Base-by-base conservation (phyloP, 2,888 invertebrate species). In the Agrochola lota region DNA sequence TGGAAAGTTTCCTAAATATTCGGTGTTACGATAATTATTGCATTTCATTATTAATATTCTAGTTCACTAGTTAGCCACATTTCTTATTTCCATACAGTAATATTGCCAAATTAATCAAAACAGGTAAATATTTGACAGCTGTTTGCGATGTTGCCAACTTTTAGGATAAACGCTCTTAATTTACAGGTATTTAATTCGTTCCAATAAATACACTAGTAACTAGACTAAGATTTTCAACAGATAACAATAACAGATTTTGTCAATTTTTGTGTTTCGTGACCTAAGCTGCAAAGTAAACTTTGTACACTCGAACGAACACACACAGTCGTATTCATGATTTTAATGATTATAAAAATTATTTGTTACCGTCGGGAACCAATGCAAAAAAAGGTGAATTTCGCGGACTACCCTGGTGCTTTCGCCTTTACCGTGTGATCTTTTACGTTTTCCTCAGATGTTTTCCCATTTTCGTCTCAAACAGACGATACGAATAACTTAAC, bases 381-480 rank as follows among this genome's bases (percentile, higher is more conserved):
- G 20, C 49, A 20, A 20, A 49, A 15, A 17, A 26, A 15, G 0
- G 2, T 15, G 2, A 15, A 59, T 30, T 60, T 30, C 26, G 17
- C 8, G 2, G 0, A 30, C 59, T 26, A 59, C 15, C 59, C 15
- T 59, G 26, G 7, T 26, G 15, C 8, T 30, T 30, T 26, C 26
- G 12, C 20, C 26, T 43, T 12, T 20, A 59, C 20, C 17, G 23
- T 26, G 15, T 63, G 26, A 40, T 30, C 11, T 4, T 40, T 55
- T 2, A 20, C n/a, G n/a, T n/a, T n/a, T n/a, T n/a, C n/a, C n/a
- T n/a, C n/a, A n/a, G n/a, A 30, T 2, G 1, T 66, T 49, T 8
- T 26, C 8, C 17, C 26, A n/a, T n/a, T 23, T 74, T 59, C 63
- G 62, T 49, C 49, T 63, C 52, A 69, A 76, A 63, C 5, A 30